Conservation (phyloP, 2,888 invertebrate species). For the Acanthosepion esculentum region DNA sequence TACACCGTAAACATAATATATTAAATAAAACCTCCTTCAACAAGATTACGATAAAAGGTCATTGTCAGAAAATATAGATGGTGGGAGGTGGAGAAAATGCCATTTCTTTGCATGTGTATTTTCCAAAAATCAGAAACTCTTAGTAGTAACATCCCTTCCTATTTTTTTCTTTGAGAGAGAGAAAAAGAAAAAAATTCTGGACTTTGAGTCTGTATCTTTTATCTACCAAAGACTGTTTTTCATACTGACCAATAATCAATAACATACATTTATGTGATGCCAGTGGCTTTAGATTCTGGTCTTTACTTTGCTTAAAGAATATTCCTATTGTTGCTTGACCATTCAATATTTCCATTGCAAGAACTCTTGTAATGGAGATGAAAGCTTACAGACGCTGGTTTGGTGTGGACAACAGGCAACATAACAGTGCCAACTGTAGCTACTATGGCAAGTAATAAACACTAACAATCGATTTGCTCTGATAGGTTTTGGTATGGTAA, state of each 20-base stretch:
- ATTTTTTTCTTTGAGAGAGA: no score
- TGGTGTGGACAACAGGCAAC: neutral
- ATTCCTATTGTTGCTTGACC: slow-evolving; percentile 8
- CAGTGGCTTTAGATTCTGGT: neutral
- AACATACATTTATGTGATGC: neutral
- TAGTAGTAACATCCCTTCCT: no score
- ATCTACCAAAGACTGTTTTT: neutral
- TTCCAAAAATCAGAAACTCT: no score
- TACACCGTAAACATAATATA: neutral
- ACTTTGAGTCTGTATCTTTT: neutral
- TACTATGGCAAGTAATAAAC: neutral
- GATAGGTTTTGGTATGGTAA: neutral
- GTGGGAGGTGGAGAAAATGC: neutral
- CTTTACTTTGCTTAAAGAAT: neutral
- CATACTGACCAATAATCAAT: neutral
- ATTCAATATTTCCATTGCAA: neutral
- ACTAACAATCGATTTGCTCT: neutral
- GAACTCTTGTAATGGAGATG: slow-evolving; percentile 21
- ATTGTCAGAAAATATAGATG: neutral
- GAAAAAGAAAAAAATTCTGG: no score
- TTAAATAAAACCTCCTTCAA: neutral
- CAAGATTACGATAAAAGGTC: neutral
- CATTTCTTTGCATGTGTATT: no score
- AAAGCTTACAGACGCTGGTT: neutral
- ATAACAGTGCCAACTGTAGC: neutral